Percentiles rank a stretch among this genome's conserved stretches.
Conservation (phyloP, 2,888 invertebrate species). For the Pollenia labialis region DNA sequence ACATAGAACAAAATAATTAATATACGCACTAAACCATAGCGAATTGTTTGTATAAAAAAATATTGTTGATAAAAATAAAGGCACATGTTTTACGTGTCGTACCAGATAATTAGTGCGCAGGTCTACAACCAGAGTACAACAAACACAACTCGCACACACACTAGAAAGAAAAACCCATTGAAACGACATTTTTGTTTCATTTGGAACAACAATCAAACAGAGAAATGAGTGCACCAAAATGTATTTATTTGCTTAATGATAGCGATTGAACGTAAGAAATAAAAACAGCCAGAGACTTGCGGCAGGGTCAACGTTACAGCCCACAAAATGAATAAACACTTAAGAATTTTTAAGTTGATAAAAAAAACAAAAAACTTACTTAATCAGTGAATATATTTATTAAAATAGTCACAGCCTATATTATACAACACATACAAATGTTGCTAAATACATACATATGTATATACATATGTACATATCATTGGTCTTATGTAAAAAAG, state of each 20-base stretch:
- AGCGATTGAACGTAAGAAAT: background rate
- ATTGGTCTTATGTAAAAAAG: too few relatives aligned
- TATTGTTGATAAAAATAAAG: conserved; percentile 50
- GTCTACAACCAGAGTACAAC: conserved; percentile 54
- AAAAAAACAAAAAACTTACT: too few relatives aligned
- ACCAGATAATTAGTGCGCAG: conserved; percentile 42
- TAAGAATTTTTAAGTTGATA: background rate
- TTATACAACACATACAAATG: too few relatives aligned
- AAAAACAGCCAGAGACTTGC: background rate
- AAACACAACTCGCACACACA: background rate
- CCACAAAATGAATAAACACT: background rate
- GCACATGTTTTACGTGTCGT: background rate
- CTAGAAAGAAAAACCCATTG: background rate
- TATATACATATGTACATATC: too few relatives aligned
- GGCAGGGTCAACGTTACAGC: background rate
- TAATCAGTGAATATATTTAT: too few relatives aligned
- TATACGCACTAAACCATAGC: background rate
- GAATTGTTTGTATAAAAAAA: background rate
- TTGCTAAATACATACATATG: too few relatives aligned
- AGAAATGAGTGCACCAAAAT: conserved; percentile 15
- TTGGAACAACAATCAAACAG: background rate
- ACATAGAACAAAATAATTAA: background rate
- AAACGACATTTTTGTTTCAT: conserved; percentile 24
- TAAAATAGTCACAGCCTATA: too few relatives aligned
- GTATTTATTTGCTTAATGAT: conserved; percentile 17